Evolutionary conservation across 2,797 vertebrate species (phyloP).

Genomic region (Sardinella longiceps): DNA sequence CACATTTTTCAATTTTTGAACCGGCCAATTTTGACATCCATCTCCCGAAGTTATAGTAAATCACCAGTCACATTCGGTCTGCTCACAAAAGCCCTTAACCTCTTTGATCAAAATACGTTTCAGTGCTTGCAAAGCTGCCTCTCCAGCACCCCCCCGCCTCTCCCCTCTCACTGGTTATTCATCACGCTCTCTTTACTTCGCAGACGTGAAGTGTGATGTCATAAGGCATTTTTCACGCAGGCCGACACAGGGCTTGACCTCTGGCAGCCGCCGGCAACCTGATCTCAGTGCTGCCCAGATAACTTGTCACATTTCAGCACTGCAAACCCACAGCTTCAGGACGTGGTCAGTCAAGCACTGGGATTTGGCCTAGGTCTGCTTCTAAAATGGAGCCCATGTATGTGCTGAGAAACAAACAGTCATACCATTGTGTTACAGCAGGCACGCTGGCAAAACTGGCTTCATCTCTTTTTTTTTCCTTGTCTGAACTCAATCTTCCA

Average conservation of each 20-base stretch:
- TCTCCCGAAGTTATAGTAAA: constrained; percentile 22
- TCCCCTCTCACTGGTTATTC: constrained; percentile 18
- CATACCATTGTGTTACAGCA: neutral
- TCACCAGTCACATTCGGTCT: constrained; percentile 39
- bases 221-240: constrained; percentile 28
- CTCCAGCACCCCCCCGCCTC: neutral
- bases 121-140: neutral
- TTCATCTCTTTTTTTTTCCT: neutral
- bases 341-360: neutral
- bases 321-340: constrained; percentile 1
- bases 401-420: neutral
- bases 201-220: constrained; percentile 37
- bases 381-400: constrained; percentile 2
- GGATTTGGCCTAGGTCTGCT: constrained; percentile 1
- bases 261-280: constrained; percentile 46
- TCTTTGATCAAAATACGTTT: constrained; percentile 11
- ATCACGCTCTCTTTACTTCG: constrained; percentile 23
- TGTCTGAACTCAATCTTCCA: neutral
- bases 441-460: neutral
- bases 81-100: neutral
- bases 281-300: constrained; percentile 41
- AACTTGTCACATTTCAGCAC: constrained; percentile 48
- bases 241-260: constrained; percentile 43
- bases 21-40: constrained; percentile 2
- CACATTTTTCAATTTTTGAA: neutral